Base-by-base conservation (phyloP, 2,797 vertebrate species). In the Bucorvus abyssinicus region DNA sequence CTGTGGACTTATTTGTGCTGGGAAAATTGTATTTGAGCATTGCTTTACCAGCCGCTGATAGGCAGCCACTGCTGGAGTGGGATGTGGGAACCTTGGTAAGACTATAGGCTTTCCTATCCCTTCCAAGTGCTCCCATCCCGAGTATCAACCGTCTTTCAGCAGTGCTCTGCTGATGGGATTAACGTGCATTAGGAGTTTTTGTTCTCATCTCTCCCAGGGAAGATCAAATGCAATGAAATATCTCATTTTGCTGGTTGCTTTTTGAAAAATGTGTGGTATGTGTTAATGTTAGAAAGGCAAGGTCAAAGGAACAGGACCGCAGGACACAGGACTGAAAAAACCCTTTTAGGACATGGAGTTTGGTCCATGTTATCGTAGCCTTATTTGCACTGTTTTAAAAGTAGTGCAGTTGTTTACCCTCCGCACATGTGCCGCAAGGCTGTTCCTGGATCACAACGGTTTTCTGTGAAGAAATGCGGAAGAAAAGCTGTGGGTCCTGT, bases 201-300 rank as follows among this genome's bases (percentile, higher is more conserved):
- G 90, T 95, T 95, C 90, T 93, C 88, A 10, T 92, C 63, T 83
- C 90, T 95, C 94, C 57, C 71, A 71, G 93, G 95, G 96, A 95
- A 90, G 89, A 94, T 94, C 89, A 87, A 71, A 83, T 96, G 86
- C 81, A 78, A 75, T 34, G 78, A 96, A 95, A 95, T 75, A 87
- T 80, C 90, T 89, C 90, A 95, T 96, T 95, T 95, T 95, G 84
- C 90, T 90, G 40, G 81, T 87, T 89, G 84, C 68, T 93, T 90
- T 95, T 92, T 81, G 81, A 95, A 90, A 95, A 93, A 96, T 90
- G 89, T 38, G 44, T 90, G 95, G 94, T 94, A 96, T 95, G 95
- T 93, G 81, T 89, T 87, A 64, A 56, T 56, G 81, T 85, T 74
- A 90, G 90, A 95, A 96, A 78, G 71, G 71, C 93, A 95, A 95